A percentile compares a stretch with the other conserved stretches of the same genome.
phyloP scores from a whole-genome alignment of 2,797 vertebrate species.

The Remorina albescens region DNA sequence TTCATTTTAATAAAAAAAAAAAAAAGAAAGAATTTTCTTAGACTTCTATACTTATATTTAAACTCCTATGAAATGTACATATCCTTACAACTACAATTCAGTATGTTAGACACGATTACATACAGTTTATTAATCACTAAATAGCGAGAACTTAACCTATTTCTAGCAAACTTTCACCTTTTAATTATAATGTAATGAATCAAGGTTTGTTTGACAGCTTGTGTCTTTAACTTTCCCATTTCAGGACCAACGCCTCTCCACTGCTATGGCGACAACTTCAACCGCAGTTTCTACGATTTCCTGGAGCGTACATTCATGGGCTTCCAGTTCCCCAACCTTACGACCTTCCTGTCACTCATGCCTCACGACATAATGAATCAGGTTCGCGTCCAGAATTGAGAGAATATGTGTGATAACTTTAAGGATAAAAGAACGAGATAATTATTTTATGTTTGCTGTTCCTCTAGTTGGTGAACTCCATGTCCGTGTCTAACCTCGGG shows the following conservation, averaged over 20 bases:
- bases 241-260: slow-evolving; percentile 70
- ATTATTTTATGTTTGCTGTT: slow-evolving; percentile 5
- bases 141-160: no score
- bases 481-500: slow-evolving; percentile 70
- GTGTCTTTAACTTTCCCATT: neutral
- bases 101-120: no score
- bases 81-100: no score
- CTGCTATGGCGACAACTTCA: slow-evolving; percentile 75
- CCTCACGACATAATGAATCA: slow-evolving; percentile 51
- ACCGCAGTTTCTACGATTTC: slow-evolving; percentile 77
- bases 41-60: no score
- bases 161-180: neutral
- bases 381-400: slow-evolving; percentile 63
- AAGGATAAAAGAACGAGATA: neutral
- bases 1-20: no score
- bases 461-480: slow-evolving; percentile 81
- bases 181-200: neutral
- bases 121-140: no score
- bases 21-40: no score
- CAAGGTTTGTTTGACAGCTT: neutral
- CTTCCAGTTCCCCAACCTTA: slow-evolving; percentile 83
- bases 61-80: no score
- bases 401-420: no score
- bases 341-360: slow-evolving; percentile 78
- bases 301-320: slow-evolving; percentile 72